A percentile compares a stretch with the other conserved stretches of the same genome.
phyloP scores from a whole-genome alignment of 2,888 invertebrate species.

The Dendrolimus houi region DNA sequence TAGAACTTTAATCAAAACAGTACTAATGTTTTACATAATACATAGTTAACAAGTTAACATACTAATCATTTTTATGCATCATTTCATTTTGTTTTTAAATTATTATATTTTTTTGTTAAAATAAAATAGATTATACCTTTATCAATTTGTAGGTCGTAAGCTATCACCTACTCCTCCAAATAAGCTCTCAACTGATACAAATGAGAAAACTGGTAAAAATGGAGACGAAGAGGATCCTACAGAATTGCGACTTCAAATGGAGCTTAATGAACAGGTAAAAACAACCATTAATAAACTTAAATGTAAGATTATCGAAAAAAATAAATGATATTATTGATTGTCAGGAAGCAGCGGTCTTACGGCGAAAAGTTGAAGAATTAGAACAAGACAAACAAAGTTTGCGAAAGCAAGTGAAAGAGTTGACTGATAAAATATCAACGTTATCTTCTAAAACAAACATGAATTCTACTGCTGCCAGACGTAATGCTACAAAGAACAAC shows the following conservation, averaged over 20 bases:
- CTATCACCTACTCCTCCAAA: constrained; percentile 81
- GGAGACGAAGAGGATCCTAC: constrained; percentile 89
- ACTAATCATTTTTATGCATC: constrained; percentile 2
- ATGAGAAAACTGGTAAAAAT: constrained; percentile 84
- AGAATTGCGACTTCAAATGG: constrained; percentile 89
- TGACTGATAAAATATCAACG: constrained; percentile 81
- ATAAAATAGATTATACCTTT: not conserved
- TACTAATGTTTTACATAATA: constrained; percentile 4
- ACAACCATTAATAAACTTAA: not conserved
- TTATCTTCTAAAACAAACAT: constrained; percentile 49
- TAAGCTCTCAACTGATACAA: constrained; percentile 79
- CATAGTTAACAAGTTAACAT: constrained; percentile 3
- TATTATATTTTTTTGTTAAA: not conserved
- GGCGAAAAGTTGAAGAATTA: constrained; percentile 89
- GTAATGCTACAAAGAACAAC: constrained; percentile 48
- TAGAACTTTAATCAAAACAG: too few relatives aligned
- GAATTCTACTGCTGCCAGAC: constrained; percentile 40
- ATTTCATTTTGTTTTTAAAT: not conserved
- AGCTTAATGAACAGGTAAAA: constrained; percentile 88
- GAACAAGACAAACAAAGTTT: constrained; percentile 86
- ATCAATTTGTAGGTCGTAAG: constrained; percentile 75
- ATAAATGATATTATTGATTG: not conserved
- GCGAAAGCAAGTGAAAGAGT: constrained; percentile 84
- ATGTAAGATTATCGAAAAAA: too few relatives aligned
- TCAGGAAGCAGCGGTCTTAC: constrained; percentile 87